Base-by-base conservation (phyloP, 1,140 invertebrate species). In the Odontomachus brunneus region DNA sequence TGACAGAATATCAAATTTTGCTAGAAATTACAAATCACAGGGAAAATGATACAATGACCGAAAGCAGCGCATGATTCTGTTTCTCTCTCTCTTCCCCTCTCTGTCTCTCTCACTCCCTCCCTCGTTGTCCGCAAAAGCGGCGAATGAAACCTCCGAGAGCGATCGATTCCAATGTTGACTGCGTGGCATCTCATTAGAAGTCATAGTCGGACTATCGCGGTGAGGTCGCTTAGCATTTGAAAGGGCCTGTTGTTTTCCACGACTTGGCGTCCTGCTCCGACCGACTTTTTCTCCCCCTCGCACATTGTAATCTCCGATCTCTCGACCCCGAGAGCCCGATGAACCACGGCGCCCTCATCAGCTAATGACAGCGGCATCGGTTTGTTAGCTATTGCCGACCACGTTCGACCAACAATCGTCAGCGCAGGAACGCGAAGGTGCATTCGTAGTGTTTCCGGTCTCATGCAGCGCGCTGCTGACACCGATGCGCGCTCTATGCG, bases 271-370 rank as follows among this genome's bases (percentile, higher is more conserved):
- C 51, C 44, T 14, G 38, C 38, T 63, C 38, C 24, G 22, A 24
- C 22, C 51, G 22, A 51, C 15, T 11, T 59, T 65, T 51, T 55
- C 33, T 49, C 17, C 12, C n/a, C 5, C 29, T 33, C 26, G 49
- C 29, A 66, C 60, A 53, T 76, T 55, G 74, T 66, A 66, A 76
- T 76, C 49, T 66, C 3, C 53, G 49, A 80, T 44, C 67, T 44
- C 33, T 66, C 59, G 53, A 11, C 66, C 67, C 62, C 29, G 60
- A 81, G 59, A 63, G 26, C 65, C 67, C 44, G 74, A 87, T 84
- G 67, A 88, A 84, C 69, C 75, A 72, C 67, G 65, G 51, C 49
- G 51, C 82, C 33, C 73, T 88, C 86, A 88, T 88, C 86, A 87
- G 75, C 85, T 88, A 88, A 87, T 88, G 85, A 71, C 74, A 33